These are phyloP conservation scores for Euclidia mi DNA, from an alignment of 2,888 invertebrate genomes.

Conservation along the genomic window DNA sequence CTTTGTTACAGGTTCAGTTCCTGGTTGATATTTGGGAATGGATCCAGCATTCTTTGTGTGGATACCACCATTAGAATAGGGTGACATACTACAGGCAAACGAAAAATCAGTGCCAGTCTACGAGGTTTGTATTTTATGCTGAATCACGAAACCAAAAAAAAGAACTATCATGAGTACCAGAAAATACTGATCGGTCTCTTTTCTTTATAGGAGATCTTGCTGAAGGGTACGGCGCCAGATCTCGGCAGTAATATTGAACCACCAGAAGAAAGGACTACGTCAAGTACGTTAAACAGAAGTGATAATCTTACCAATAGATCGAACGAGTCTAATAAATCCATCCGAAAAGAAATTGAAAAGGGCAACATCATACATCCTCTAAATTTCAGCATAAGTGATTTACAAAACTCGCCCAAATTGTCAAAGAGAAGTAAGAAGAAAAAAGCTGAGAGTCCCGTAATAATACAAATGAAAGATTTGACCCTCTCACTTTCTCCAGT, in stretches of 20 bases:
- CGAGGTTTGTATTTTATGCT: constrained; percentile 75
- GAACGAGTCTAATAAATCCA: constrained; percentile 79
- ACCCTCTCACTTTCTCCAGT: constrained; percentile 78
- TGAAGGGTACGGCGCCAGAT: constrained; percentile 83
- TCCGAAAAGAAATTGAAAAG: constrained; percentile 76
- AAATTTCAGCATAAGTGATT: constrained; percentile 86
- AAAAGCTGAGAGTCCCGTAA: constrained; percentile 70
- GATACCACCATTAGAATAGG: constrained; percentile 95
- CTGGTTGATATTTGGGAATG: constrained; percentile 96
- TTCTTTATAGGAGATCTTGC: constrained; percentile 84
- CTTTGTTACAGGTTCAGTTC: constrained; percentile 93
- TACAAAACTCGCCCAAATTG: constrained; percentile 81
- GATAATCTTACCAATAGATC: constrained; percentile 74
- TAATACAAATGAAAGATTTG: constrained; percentile 84
- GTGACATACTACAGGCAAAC: constrained; percentile 91
- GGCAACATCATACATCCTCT: constrained; percentile 85
- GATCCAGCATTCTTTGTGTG: constrained; percentile 96
- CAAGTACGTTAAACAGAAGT: constrained; percentile 78
- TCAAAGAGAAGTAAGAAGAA: constrained; percentile 76
- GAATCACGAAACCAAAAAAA: neutral
- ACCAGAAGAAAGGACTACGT: constrained; percentile 89
- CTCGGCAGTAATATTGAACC: constrained; percentile 93
- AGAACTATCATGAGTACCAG: neutral
- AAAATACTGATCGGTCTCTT: neutral
- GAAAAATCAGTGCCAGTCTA: constrained; percentile 83